phyloP scores from a whole-genome alignment of 1,140 invertebrate species.

The Littorina saxatilis region DNA sequence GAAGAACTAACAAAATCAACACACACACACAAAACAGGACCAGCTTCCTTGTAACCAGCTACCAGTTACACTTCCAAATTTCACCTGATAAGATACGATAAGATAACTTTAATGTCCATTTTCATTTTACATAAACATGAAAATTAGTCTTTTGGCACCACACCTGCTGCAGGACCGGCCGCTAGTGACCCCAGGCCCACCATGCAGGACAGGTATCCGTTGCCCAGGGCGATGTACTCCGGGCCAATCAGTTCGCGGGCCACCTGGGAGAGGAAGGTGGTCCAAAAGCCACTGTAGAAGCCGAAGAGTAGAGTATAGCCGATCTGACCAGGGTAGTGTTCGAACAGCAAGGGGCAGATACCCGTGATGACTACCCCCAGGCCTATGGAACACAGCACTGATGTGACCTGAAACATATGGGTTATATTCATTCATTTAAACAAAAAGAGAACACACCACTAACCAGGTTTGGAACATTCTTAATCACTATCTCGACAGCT shows the following conservation, averaged over 20 bases:
- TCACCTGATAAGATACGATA: too few relatives aligned
- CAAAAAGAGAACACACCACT: too few relatives aligned
- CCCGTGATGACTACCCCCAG: constrained; percentile 69
- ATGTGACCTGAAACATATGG: constrained; percentile 50
- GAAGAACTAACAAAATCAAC: too few relatives aligned
- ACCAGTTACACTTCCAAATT: too few relatives aligned
- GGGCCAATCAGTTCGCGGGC: constrained; percentile 69
- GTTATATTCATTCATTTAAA: too few relatives aligned
- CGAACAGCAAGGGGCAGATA: constrained; percentile 67
- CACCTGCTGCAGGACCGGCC: constrained; percentile 70
- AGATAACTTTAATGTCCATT: too few relatives aligned
- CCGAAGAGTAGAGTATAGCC: constrained; percentile 71
- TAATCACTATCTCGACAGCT: too few relatives aligned
- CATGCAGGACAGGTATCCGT: constrained; percentile 70
- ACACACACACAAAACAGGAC: too few relatives aligned
- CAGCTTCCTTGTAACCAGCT: too few relatives aligned
- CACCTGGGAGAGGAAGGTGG: constrained; percentile 69
- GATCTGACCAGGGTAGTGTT: constrained; percentile 69
- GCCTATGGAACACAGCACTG: constrained; percentile 64
- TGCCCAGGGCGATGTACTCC: constrained; percentile 71
- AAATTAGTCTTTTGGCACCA: too few relatives aligned
- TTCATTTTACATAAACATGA: too few relatives aligned
- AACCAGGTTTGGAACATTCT: too few relatives aligned
- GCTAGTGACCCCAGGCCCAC: constrained; percentile 67
- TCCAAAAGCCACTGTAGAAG: constrained; percentile 73